phyloP scores from a whole-genome alignment of 37 sponge, comb jelly and placozoan species.

The Hormiphora californensis region DNA sequence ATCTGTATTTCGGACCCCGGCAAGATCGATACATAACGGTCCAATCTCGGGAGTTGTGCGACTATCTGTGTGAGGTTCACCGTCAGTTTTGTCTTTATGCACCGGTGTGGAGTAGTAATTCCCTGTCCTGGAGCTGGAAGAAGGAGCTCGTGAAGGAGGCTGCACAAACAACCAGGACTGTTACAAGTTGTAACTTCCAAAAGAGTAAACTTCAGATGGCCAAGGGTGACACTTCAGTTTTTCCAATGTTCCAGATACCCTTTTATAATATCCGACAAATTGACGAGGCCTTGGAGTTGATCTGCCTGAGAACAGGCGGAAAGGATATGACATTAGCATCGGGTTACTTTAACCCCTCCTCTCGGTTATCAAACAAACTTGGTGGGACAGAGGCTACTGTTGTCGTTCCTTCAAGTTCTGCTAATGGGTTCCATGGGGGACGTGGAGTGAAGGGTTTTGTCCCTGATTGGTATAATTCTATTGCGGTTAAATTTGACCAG shows the following conservation, averaged over 20 bases:
- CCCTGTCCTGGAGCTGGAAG: not conserved
- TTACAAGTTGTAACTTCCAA: not conserved
- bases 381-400: not conserved
- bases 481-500: not conserved
- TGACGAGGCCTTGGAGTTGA: constrained; percentile 18
- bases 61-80: constrained; percentile 26
- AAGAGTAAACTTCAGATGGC: not conserved
- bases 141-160: not conserved
- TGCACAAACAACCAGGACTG: not conserved
- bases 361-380: not conserved
- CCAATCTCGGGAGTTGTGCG: not conserved
- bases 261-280: not conserved
- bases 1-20: not conserved
- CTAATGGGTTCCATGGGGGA: constrained; percentile 23
- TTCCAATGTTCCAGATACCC: constrained; percentile 12
- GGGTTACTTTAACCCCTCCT: constrained; percentile 26
- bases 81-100: not conserved
- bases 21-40: constrained; percentile 24
- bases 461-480: constrained; percentile 19
- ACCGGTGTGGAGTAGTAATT: not conserved
- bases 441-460: not conserved
- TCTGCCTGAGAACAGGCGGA: not conserved
- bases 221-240: constrained; percentile 14
- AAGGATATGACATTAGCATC: constrained; percentile 14
- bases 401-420: constrained; percentile 8